Base-by-base conservation (phyloP, 2,888 invertebrate genomes). In the Caenorhabditis macrosperma region DNA sequence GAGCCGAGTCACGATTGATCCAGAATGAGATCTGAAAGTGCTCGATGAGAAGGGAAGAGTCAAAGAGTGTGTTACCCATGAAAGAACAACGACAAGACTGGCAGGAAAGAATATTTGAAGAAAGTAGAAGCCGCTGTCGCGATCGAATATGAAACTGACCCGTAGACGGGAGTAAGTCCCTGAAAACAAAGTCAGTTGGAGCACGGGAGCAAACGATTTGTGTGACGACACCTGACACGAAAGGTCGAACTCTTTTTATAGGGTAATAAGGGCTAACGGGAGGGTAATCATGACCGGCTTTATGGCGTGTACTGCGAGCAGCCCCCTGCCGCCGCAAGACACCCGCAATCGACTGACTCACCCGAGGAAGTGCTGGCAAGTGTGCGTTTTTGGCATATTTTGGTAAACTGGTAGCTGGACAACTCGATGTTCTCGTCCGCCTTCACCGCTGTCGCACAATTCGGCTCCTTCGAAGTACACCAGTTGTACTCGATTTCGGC, bases 1-100 rank as follows among this genome's bases (percentile, higher is more conserved):
- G 96, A 15, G 97, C 97, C 33, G 97, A 97, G 91, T 97, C 97
- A 91, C 96, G 96, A 91, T 96, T 96, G 84, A 97, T 97, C 97
- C 97, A 97, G 92, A 97, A 97, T 2, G 96, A 96, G 24, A 97
- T 97, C 97, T 88, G 80, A 10, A 82, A 76, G n/a, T n/a, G n/a
- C n/a, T n/a, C n/a, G n/a, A n/a, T n/a, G 24, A 35, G 48, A n/a
- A 61, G 50, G 28, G 9, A 9, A 15, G n/a, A 28, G 44, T n/a
- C 22, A 7, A 46, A 59, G 17, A n/a, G 44, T 17, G 50, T 28
- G 59, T 10, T 33, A 85, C 85, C 85, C 85, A 85, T 67, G 82
- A 81, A 38, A 84, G 71, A 50, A 78, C 82, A 38, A 84, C 85
- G 60, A 85, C 85, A 17, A 85, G 77, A 72, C 82, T 85, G 44